These are phyloP conservation scores for Drosophila tsacasi DNA, from an alignment of 1,140 invertebrate genomes.

Conservation along the genomic window DNA sequence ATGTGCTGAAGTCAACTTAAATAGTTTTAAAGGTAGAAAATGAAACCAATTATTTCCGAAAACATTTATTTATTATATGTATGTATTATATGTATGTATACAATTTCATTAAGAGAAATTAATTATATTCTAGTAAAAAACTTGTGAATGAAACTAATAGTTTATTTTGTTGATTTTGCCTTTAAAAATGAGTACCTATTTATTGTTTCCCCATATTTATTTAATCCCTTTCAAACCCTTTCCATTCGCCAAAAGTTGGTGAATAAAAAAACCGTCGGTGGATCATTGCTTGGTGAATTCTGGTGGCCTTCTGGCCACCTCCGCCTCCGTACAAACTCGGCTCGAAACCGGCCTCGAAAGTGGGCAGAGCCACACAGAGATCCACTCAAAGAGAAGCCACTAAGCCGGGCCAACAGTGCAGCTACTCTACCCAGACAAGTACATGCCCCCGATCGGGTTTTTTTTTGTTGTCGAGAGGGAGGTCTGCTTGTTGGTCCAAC, in stretches of 20 bases:
- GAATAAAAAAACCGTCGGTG: slow-evolving; percentile 39
- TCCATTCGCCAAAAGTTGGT: not conserved
- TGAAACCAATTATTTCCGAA: too few relatives aligned
- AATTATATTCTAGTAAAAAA: too few relatives aligned
- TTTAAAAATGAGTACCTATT: too few relatives aligned
- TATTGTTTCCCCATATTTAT: too few relatives aligned
- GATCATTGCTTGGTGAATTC: slow-evolving; percentile 23
- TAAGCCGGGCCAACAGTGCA: slow-evolving; percentile 24
- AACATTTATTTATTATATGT: too few relatives aligned
- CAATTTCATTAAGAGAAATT: too few relatives aligned
- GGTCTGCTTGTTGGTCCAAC: slow-evolving; percentile 76
- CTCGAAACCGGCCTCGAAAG: slow-evolving; percentile 60
- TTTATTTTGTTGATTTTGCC: too few relatives aligned
- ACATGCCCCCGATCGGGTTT: slow-evolving; percentile 36
- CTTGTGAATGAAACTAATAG: too few relatives aligned
- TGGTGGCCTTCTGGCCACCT: slow-evolving; percentile 14
- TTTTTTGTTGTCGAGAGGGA: slow-evolving; percentile 15
- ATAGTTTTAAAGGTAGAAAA: too few relatives aligned
- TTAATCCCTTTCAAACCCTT: not conserved
- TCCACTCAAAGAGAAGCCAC: slow-evolving; percentile 62
- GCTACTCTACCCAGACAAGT: slow-evolving; percentile 33
- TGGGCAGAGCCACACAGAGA: slow-evolving; percentile 73
- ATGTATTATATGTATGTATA: too few relatives aligned
- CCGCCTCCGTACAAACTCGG: slow-evolving; percentile 12
- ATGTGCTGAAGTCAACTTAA: too few relatives aligned